phyloP scores from a whole-genome alignment of 2,797 vertebrate genomes.

The Thamnophis elegans region DNA sequence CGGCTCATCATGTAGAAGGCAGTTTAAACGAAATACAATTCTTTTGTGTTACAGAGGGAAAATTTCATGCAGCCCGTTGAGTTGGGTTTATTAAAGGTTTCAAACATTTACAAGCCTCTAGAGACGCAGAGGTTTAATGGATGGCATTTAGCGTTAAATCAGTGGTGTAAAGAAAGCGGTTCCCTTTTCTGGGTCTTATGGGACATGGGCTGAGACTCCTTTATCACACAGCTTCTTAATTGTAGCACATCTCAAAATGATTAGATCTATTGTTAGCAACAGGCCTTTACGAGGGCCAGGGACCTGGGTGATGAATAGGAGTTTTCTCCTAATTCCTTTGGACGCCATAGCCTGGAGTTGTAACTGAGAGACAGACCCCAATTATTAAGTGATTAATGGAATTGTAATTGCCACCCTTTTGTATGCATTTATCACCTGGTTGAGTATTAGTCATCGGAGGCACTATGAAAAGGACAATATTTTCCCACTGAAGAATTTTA shows the following conservation, averaged over 20 bases:
- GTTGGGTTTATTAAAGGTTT: constrained; percentile 80
- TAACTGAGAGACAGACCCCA: constrained; percentile 75
- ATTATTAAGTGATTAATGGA: constrained; percentile 85
- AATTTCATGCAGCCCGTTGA: background rate
- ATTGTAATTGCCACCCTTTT: constrained; percentile 75
- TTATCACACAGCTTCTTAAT: constrained; percentile 83
- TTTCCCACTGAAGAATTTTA: constrained; percentile 15
- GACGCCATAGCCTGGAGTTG: constrained; percentile 77
- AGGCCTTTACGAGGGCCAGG: constrained; percentile 73
- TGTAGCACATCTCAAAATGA: constrained; percentile 75
- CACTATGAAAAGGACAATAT: constrained; percentile 49
- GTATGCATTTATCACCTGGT: constrained; percentile 70
- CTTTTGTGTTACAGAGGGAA: background rate
- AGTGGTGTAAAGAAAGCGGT: constrained; percentile 74
- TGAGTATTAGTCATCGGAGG: constrained; percentile 72
- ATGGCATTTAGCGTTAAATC: constrained; percentile 77
- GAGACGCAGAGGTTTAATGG: constrained; percentile 72
- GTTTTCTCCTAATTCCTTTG: constrained; percentile 72
- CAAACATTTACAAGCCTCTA: constrained; percentile 73
- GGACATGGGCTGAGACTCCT: constrained; percentile 77
- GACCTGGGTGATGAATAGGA: constrained; percentile 70
- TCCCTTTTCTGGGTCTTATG: constrained; percentile 61
- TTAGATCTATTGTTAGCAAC: constrained; percentile 78
- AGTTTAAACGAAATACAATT: background rate
- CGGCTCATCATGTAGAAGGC: too few species aligned